Evolutionary conservation across 2,113 vertebrate species (phyloP), one percentile per base, ranked within the genome.

Genomic region (Mus pahari): DNA sequence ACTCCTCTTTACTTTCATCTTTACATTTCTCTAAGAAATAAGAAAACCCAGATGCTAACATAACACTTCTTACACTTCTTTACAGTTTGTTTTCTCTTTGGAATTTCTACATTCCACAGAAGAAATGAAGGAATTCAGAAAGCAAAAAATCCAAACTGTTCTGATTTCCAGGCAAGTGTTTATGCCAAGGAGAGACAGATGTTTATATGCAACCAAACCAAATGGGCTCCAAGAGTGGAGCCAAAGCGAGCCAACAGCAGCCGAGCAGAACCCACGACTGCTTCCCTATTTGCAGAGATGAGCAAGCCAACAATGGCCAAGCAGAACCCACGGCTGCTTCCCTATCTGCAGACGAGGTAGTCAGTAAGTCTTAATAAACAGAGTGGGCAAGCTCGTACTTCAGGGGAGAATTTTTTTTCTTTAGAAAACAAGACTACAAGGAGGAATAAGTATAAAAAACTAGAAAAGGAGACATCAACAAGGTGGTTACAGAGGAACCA

Each of bases 71-170:
- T 73, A 89, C 28, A 79, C 88, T 94, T 78, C 96, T 97, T 98
- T 90, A 83, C 82, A 58, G 45, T 36, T 36, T 0, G 2, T 95
- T 98, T 95, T 93, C 42, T 92, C 90, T 92, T 55, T 92, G 66
- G 48, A 48, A 48, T 48, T 71, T 91, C 84, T 78, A 78, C 50
- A 97, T 87, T 93, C 95, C 94, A 95, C 48, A 96, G 88, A 4
- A 96, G 96, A 97, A 89, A 94, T n/a, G 89, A 95, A 98, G 86
- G 96, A 97, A 91, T 96, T 96, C 90, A 95, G 86, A 95, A n/a
- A 89, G 87, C 3, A 93, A 97, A 83, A 86, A 96, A 90, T 93
- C 31, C 94, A 74, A 88, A 83, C 62, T 95, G 66, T 66, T 96
- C 95, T 68, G 82, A 71, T 89, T 81, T 93, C 90, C 95, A 90